phyloP scores from a whole-genome alignment of 1,140 invertebrate genomes.

The Wiebesia pumilae region DNA sequence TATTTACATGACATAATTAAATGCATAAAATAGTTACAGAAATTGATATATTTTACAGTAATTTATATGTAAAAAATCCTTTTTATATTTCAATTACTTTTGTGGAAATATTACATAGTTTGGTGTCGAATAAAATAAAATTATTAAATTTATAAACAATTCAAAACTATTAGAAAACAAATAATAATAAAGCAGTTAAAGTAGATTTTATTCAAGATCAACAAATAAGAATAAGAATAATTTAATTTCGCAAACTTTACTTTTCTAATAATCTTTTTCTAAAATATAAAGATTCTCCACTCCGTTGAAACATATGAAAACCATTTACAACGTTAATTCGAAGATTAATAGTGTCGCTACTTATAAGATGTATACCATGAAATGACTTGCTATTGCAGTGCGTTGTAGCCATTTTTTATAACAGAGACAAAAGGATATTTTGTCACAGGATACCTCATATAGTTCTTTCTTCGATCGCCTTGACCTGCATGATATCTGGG shows the following conservation, averaged over 20 bases:
- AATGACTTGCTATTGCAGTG: background rate
- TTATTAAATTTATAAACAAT: too few species aligned
- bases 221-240: background rate
- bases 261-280: background rate
- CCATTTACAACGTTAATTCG: background rate
- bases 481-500: slow-evolving; percentile 16
- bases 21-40: too few species aligned
- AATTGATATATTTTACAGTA: too few species aligned
- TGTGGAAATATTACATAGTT: too few species aligned
- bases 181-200: background rate
- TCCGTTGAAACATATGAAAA: background rate
- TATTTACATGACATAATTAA: too few species aligned
- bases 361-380: background rate
- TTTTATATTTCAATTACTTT: too few species aligned
- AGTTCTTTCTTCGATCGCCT: background rate
- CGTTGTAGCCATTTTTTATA: background rate
- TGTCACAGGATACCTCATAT: background rate
- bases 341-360: background rate
- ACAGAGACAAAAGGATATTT: background rate
- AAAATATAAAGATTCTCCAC: background rate
- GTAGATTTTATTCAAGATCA: background rate
- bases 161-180: background rate
- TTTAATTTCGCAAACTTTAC: background rate
- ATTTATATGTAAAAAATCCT: too few species aligned
- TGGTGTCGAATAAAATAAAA: too few species aligned